Evolutionary conservation across 2,113 vertebrate genomes (phyloP).

Genomic region (Nymphicus hollandicus): DNA sequence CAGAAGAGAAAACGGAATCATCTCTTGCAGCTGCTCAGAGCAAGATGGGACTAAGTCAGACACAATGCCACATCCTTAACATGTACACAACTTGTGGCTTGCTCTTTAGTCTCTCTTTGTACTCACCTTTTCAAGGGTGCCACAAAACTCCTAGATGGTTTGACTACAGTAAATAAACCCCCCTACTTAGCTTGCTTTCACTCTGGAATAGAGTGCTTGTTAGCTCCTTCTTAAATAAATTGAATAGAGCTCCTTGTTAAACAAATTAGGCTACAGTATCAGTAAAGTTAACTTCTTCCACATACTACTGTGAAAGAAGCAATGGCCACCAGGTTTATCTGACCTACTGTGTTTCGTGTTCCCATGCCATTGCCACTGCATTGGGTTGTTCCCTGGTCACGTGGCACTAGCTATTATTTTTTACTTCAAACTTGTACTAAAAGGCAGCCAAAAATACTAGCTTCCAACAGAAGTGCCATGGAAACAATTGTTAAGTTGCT

Average conservation of each 20-base stretch:
- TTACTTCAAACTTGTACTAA: constrained; percentile 5
- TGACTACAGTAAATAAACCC: not conserved
- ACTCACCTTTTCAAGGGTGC: not conserved
- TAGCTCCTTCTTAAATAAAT: not conserved
- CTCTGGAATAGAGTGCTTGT: not conserved
- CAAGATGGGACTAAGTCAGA: not conserved
- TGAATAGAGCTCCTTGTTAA: not conserved
- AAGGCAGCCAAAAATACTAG: constrained; percentile 21
- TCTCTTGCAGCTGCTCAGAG: not conserved
- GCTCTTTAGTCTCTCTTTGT: not conserved
- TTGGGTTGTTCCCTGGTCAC: not conserved
- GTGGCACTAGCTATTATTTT: not conserved
- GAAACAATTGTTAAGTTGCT: constrained; percentile 50
- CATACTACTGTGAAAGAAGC: not conserved
- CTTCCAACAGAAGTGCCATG: constrained; percentile 24
- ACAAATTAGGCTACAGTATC: not conserved
- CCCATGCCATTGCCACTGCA: not conserved
- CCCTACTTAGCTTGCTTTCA: not conserved
- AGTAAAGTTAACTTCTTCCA: not conserved
- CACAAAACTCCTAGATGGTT: not conserved
- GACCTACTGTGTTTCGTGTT: not conserved
- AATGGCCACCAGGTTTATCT: not conserved
- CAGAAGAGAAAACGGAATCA: not conserved
- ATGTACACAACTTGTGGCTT: fast-evolving
- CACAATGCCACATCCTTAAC: not conserved